These are phyloP conservation scores for Vespertilio murinus DNA, from an alignment of 2,797 vertebrate species.

Conservation along the genomic window DNA sequence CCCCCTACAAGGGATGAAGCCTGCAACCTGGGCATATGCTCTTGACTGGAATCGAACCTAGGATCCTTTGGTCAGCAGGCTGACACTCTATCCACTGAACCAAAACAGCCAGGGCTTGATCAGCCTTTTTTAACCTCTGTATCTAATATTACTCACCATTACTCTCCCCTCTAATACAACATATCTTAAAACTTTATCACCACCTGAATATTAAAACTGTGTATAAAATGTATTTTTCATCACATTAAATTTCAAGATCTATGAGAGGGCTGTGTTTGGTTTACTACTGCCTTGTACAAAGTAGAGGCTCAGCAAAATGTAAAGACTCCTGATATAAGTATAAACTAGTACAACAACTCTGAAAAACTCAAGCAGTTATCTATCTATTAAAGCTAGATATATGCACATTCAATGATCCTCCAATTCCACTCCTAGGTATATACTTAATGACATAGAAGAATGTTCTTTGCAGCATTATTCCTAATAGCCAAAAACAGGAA, in stretches of 20 bases:
- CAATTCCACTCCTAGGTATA: neutral
- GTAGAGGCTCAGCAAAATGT: neutral
- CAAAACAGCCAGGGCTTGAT: neutral
- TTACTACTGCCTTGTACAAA: neutral
- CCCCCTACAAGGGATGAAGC: neutral
- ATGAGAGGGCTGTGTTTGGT: neutral
- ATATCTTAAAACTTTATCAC: neutral
- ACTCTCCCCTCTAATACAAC: neutral
- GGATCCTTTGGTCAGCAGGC: neutral
- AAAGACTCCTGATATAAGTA: neutral
- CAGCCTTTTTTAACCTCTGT: neutral
- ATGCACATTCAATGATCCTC: neutral
- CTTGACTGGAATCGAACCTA: neutral
- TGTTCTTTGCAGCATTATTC: neutral
- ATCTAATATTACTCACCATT: neutral
- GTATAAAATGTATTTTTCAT: neutral
- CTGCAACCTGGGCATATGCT: neutral
- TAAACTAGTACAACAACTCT: neutral
- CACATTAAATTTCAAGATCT: conserved; percentile 13
- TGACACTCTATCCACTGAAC: neutral
- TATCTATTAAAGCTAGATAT: neutral
- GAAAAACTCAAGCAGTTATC: neutral
- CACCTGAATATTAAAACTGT: neutral
- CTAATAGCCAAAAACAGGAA: neutral
- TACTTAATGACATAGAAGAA: neutral